Evolutionary conservation across 1,140 invertebrate genomes (phyloP).

Genomic region (Tyrophagus putrescentiae): DNA sequence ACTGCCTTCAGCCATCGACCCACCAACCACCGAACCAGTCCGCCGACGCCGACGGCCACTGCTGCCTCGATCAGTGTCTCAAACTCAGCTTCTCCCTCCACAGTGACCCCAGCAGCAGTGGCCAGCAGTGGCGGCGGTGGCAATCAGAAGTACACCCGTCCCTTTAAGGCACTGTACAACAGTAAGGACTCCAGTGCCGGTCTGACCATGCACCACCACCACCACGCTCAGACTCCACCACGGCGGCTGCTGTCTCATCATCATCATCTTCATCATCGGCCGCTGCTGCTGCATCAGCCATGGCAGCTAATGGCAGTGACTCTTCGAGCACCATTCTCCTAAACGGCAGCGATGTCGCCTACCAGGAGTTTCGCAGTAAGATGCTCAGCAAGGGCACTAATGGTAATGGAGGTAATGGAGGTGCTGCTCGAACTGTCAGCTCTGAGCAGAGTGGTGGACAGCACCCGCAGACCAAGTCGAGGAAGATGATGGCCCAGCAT

Average conservation of each 20-base stretch:
- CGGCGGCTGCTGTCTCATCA: background rate
- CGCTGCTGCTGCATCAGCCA: background rate
- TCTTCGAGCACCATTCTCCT: background rate
- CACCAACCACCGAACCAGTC: background rate
- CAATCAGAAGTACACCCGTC: background rate
- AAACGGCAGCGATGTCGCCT: background rate
- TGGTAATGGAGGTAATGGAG: background rate
- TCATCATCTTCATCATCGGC: no score
- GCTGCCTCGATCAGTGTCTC: background rate
- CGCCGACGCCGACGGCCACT: background rate
- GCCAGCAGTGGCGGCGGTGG: no score
- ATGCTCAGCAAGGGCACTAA: background rate
- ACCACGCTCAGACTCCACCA: background rate
- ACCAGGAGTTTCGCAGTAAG: background rate
- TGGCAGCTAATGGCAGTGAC: background rate
- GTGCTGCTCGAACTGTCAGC: background rate
- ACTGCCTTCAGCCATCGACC: background rate
- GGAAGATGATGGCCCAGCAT: background rate
- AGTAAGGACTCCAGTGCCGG: slow-evolving; percentile 16
- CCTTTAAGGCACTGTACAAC: slow-evolving; percentile 13
- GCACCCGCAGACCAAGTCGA: background rate
- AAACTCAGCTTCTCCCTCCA: background rate
- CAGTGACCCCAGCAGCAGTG: no score
- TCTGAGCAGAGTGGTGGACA: no score
- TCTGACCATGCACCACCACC: no score